Base-by-base conservation (phyloP, 2,113 vertebrate species). In the Bostrychus sinensis region DNA sequence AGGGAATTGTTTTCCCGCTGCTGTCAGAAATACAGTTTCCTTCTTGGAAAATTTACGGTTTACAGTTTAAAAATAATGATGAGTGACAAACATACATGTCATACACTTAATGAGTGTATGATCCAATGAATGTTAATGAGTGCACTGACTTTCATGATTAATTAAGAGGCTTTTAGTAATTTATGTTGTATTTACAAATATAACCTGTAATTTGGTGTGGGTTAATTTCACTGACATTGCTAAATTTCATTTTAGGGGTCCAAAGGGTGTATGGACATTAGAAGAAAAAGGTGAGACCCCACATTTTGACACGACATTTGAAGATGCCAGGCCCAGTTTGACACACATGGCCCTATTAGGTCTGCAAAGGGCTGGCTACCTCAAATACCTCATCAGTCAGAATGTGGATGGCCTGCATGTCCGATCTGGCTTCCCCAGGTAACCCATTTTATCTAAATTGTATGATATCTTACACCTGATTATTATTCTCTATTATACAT, bases 201-300 rank as follows among this genome's bases (percentile, higher is more conserved):
- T 39, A 39, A 39, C 6, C 37, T 36, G 28, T 17, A n/a, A 51
- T 16, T 26, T 51, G 19, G 16, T 14, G 16, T 45, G 10, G 1
- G 17, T 45, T 10, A 12, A 14, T 14, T 39, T 14, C 5, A 17
- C 34, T 22, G 16, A 26, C 25, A 30, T 51, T n/a, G 4, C 28
- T 30, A 0, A 6, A 0, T 45, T 68, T 37, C 63, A 46, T 64
- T 62, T n/a, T 86, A 99, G 97, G 82, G 97, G 97, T 6, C 97
- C 97, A 23, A 96, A 95, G 26, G 97, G 97, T 0, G 97, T 99
- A 32, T 99, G 97, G 97, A 99, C 97, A 0, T 89, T 98, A 91
- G 97, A 98, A 56, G 91, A 98, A 83, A 93, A 82, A 26, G 97
- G 97, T 1, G 92, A 98, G 79, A 78, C 91, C 2, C 96, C 96